Base-by-base conservation (phyloP, 2,888 invertebrate species). In the Pristionchus maxplancki region DNA sequence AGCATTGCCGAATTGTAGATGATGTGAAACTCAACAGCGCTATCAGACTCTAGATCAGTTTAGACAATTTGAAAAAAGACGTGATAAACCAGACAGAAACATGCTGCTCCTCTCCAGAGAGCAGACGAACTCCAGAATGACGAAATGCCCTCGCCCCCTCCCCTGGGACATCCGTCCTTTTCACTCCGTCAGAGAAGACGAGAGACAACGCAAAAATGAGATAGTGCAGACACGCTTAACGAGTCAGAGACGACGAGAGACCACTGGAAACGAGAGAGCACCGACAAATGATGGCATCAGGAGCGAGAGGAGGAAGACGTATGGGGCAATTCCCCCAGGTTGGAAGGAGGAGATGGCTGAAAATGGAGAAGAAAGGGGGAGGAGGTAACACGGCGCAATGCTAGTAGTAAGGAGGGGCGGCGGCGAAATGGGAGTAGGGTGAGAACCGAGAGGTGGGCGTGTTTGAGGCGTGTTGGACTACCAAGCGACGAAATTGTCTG, bases 271-370 rank as follows among this genome's bases (percentile, higher is more conserved):
- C 24, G 74, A 74, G 48, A 78, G 50, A 81, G 20, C 28, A 20
- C 40, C 48, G 50, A 48, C 31, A 28, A 81, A 81, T 44, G 48
- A 81, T 44, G 48, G 37, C n/a, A 48, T 48, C n/a, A 48, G 48
- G 50, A 81, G 81, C 17, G 28, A 1, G 78, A 31, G 40, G n/a
- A n/a, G n/a, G n/a, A 81, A 81, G 50, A 81, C 44, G 50, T 48
- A 50, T 71, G 34, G 71, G 71, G 37, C 71, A 71, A 71, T 71
- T 71, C 71, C 71, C 71, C 71, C 71, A 71, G 71, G 71, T 71
- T 71, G 71, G 64, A 17, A 31, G 64, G 44, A 78, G 67, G 67
- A 67, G 53, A 28, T 13, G 48, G 48, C 50, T 81, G 81, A 81
- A 81, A 81, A 81, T 48, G 81, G 81, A 81, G 81, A 48, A 50